Percentiles rank a stretch among this genome's conserved stretches.
These are phyloP conservation scores for Siphlonurus alternatus DNA, from an alignment of 2,888 invertebrate genomes.

Conservation along the genomic window DNA sequence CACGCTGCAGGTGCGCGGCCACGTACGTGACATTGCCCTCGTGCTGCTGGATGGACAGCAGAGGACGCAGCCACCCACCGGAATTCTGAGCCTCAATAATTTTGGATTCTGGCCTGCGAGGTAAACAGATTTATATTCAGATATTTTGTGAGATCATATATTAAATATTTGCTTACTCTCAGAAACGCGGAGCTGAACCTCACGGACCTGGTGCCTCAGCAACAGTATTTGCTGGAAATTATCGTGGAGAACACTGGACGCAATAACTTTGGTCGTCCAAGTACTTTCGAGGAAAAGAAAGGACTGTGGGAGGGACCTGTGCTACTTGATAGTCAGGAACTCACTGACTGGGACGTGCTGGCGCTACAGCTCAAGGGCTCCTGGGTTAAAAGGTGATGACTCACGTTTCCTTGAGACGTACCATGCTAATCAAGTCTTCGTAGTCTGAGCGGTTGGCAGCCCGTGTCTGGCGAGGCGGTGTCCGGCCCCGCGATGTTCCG, in stretches of 20 bases:
- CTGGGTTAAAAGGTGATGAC: conserved; percentile 24
- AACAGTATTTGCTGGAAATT: conserved; percentile 23
- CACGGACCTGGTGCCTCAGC: conserved; percentile 15
- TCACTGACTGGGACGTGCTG: conserved; percentile 29
- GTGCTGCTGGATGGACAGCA: conserved; percentile 29
- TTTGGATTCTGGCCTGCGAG: conserved; percentile 27
- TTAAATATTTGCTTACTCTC: no score
- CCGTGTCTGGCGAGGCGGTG: conserved; percentile 21
- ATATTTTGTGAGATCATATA: no score
- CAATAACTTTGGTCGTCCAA: conserved; percentile 39
- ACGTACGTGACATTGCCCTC: conserved; percentile 33
- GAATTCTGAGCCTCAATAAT: conserved; percentile 20
- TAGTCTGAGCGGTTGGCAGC: conserved; percentile 12
- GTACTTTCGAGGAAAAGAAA: conserved; percentile 26
- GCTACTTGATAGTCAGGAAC: conserved; percentile 23
- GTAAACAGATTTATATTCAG: no score
- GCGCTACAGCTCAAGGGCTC: conserved; percentile 34
- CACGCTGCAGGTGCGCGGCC: conserved; percentile 24
- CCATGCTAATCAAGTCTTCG: not conserved
- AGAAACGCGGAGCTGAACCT: conserved; percentile 21
- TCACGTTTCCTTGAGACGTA: not conserved
- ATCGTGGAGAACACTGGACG: conserved; percentile 67
- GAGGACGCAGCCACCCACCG: conserved; percentile 23
- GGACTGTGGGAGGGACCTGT: conserved; percentile 29
- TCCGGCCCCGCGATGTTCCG: conserved; percentile 40